phyloP scores from a whole-genome alignment of 92 coral and sea anemone genomes.

The Isaurus tuberculatus region DNA sequence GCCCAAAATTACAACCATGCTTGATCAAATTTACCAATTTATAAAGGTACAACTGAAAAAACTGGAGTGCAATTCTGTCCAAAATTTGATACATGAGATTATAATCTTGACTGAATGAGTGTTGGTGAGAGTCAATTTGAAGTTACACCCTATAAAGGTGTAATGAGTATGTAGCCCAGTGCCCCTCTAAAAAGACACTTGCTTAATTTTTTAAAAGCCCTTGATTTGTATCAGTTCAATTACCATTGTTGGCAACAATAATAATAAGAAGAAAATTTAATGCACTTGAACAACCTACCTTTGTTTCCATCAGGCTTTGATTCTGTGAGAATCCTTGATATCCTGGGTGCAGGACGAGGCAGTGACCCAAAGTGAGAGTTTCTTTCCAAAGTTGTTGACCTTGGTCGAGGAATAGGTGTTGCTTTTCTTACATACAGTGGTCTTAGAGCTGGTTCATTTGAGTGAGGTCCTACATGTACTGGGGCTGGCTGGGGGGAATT shows the following conservation, averaged over 20 bases:
- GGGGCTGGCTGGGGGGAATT: constrained; percentile 43
- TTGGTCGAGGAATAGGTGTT: constrained; percentile 81
- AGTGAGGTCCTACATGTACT: constrained; percentile 13
- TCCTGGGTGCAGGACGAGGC: constrained; percentile 81
- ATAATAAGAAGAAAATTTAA: not conserved
- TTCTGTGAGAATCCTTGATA: constrained; percentile 58
- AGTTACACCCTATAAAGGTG: too few relatives aligned
- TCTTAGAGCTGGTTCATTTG: constrained; percentile 10
- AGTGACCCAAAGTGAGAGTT: constrained; percentile 73
- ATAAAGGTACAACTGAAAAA: too few relatives aligned
- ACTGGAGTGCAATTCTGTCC: too few relatives aligned
- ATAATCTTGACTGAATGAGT: too few relatives aligned
- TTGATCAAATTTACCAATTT: too few relatives aligned
- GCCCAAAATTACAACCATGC: too few relatives aligned
- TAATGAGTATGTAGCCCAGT: too few relatives aligned
- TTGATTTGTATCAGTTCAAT: too few relatives aligned
- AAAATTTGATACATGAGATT: too few relatives aligned
- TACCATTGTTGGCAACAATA: not conserved
- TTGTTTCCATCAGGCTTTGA: constrained; percentile 30
- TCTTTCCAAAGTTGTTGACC: constrained; percentile 66
- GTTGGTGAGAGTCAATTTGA: too few relatives aligned
- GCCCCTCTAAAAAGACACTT: too few relatives aligned
- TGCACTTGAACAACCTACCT: not conserved
- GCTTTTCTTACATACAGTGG: constrained; percentile 38
- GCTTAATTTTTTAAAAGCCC: too few relatives aligned